phyloP scores from a whole-genome alignment of 2,888 invertebrate species.

The Carabus problematicus region DNA sequence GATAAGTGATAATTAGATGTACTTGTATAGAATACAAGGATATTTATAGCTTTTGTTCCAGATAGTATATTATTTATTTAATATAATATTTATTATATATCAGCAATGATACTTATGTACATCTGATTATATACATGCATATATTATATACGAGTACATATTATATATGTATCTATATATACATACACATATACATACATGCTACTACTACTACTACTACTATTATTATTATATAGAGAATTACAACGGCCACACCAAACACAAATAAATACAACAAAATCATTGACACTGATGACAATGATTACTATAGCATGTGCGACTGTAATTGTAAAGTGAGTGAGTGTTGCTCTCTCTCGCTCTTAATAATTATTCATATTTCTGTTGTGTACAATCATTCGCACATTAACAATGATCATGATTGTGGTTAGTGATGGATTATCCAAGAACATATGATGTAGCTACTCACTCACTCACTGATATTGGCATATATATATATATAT shows the following conservation, averaged over 20 bases:
- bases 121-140: slow-evolving; percentile 39
- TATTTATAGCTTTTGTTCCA: slow-evolving; percentile 38
- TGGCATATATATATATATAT: neutral
- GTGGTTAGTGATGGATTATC: neutral
- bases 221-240: slow-evolving; percentile 6
- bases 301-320: no score
- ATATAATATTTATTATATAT: slow-evolving; percentile 42
- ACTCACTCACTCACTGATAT: neutral
- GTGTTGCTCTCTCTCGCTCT: no score
- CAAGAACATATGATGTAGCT: neutral
- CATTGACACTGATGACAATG: no score
- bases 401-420: no score
- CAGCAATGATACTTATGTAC: slow-evolving; percentile 42
- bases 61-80: slow-evolving; percentile 41
- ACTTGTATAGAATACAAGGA: slow-evolving; percentile 41
- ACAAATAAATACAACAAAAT: neutral
- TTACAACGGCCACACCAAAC: neutral
- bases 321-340: no score
- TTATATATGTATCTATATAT: slow-evolving; percentile 34
- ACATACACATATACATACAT: slow-evolving; percentile 1
- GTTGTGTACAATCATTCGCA: no score
- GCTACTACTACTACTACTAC: no score
- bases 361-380: no score
- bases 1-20: slow-evolving; percentile 42
- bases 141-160: slow-evolving; percentile 41